A percentile compares a stretch with the other conserved stretches of the same genome.
Conservation (phyloP, 2,113 vertebrate genomes). For the Dicerorhinus sumatrensis region DNA sequence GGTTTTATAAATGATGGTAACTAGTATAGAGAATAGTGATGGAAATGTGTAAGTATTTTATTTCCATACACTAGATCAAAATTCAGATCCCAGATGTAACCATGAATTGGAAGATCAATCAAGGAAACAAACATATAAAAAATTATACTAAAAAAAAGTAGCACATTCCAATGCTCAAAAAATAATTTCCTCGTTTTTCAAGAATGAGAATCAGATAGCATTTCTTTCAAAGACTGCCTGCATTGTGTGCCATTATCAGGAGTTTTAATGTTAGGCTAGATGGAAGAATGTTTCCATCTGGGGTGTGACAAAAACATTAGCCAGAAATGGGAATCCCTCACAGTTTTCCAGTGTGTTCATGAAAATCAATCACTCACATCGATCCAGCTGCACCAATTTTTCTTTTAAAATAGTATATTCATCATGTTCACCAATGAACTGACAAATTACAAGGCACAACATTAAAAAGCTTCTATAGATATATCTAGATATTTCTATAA, state of each 20-base stretch:
- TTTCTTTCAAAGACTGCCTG: not conserved
- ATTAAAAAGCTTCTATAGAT: not conserved
- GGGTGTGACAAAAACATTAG: not conserved
- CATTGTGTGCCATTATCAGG: not conserved
- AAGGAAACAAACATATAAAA: not conserved
- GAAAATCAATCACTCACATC: not conserved
- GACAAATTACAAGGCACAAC: not conserved
- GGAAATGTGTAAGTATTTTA: not conserved
- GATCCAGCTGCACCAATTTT: not conserved
- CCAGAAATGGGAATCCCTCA: not conserved
- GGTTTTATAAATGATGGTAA: not conserved
- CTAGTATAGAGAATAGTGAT: not conserved
- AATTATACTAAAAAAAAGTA: not conserved
- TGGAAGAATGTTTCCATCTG: not conserved
- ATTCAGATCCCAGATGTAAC: not conserved
- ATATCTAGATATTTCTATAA: not conserved
- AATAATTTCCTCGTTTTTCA: not conserved
- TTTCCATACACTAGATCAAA: not conserved
- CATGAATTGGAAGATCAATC: not conserved
- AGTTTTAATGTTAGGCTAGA: not conserved
- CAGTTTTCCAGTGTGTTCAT: not conserved
- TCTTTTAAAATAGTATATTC: constrained; percentile 3
- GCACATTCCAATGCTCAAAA: not conserved
- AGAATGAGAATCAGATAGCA: not conserved
- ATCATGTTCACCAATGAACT: not conserved